These are phyloP conservation scores for Blomia tropicalis DNA, from an alignment of 2,888 invertebrate genomes.

Conservation along the genomic window DNA sequence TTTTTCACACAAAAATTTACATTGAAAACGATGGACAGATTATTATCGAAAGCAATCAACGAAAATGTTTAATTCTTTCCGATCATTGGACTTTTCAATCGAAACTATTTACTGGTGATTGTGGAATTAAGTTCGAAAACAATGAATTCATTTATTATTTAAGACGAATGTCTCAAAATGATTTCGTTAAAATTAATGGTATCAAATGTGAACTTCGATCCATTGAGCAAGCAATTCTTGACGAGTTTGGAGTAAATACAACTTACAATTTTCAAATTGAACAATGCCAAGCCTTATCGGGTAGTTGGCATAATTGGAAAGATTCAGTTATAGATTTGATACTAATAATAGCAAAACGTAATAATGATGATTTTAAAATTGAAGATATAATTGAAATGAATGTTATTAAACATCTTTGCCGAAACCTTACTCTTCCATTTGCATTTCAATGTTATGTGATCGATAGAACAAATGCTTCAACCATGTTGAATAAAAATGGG, in stretches of 20 bases:
- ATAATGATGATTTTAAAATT: background rate
- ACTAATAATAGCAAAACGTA: background rate
- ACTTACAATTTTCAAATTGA: background rate
- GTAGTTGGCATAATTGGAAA: background rate
- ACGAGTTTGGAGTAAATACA: background rate
- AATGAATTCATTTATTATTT: background rate
- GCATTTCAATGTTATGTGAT: background rate
- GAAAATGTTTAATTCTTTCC: background rate
- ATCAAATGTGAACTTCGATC: background rate
- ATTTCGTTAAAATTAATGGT: constrained; percentile 6
- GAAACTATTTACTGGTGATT: background rate
- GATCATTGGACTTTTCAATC: background rate
- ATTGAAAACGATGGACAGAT: background rate
- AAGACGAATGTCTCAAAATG: background rate
- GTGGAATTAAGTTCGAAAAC: background rate
- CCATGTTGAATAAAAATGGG: background rate
- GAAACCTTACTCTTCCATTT: background rate
- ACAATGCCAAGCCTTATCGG: background rate
- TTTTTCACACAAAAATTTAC: background rate
- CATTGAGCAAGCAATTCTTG: background rate
- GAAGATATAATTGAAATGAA: background rate
- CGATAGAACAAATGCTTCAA: background rate
- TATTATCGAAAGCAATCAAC: background rate
- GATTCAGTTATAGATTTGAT: background rate
- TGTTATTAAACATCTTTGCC: background rate